Base-by-base conservation (phyloP, 2,797 vertebrate genomes). In the Peromyscus eremicus region DNA sequence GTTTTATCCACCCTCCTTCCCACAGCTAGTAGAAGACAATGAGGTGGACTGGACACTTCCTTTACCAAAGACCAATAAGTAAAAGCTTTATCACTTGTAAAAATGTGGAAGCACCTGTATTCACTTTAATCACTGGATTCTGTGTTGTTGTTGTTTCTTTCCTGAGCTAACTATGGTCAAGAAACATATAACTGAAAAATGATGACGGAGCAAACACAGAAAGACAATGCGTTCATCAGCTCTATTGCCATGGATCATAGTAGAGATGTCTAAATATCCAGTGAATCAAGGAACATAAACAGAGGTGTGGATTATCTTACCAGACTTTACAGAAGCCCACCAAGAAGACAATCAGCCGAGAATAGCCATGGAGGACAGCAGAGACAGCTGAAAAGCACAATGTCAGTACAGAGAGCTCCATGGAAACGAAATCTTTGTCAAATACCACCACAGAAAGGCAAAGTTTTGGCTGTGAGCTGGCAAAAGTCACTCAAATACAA, bases 171-270 rank as follows among this genome's bases (percentile, higher is more conserved):
- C n/a, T 2, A 93, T 14, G 71, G 37, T n/a, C 60, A 95, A 95
- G 83, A 92, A 93, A 96, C 89, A 77, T 34, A 29, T 62, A 77
- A 55, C 2, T 93, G 79, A 66, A 94, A 96, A 95, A 76, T 64
- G 37, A 77, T 66, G 64, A 55, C 13, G 81, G 29, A 21, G 91
- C 16, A 80, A 92, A 93, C 32, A 71, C 49, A 86, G 32, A 19
- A 40, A 85, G 29, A 49, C 68, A 57, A 29, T 43, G 6, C 52
- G 32, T 79, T 70, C 94, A n/a, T 17, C 57, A 94, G 40, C 1
- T 52, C 29, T 70, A 37, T 60, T 52, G 55, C 9, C 11, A 13
- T 93, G 97, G 64, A 34, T 68, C 27, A 77, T 57, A 37, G 60
- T 9, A 87, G 23, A 32, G 10, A 83, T 49, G 19, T 37, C 73